These are phyloP conservation scores for Bathynomus jamesi DNA, from an alignment of 1,140 invertebrate genomes.

Conservation along the genomic window DNA sequence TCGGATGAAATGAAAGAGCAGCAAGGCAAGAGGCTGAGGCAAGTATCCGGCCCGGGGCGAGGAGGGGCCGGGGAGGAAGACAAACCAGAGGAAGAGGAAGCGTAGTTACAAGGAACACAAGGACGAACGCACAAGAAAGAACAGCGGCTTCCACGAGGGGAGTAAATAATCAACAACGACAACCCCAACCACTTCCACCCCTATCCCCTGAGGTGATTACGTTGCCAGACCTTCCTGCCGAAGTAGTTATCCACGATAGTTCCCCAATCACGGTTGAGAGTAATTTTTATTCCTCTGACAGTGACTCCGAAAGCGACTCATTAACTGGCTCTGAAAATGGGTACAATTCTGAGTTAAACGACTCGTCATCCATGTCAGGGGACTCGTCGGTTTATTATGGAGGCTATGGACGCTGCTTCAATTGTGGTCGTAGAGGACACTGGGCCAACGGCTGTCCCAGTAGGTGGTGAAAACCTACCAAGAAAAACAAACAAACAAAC, in stretches of 20 bases:
- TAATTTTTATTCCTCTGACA: too few relatives aligned
- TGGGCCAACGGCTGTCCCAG: constrained; percentile 14
- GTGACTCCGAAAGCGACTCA: too few relatives aligned
- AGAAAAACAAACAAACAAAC: too few relatives aligned
- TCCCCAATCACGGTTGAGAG: neutral
- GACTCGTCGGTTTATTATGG: constrained; percentile 23
- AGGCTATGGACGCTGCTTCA: constrained; percentile 27
- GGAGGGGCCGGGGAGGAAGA: too few relatives aligned
- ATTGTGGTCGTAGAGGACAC: constrained; percentile 17
- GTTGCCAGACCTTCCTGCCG: neutral
- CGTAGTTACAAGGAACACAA: too few relatives aligned
- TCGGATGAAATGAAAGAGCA: constrained; percentile 47
- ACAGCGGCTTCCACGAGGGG: neutral
- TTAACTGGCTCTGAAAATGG: neutral
- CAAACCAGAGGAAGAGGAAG: too few relatives aligned
- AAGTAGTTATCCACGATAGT: neutral
- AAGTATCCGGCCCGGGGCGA: too few relatives aligned
- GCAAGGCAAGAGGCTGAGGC: too few relatives aligned
- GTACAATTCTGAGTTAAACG: neutral
- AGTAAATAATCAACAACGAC: neutral
- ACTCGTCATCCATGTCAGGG: constrained; percentile 25
- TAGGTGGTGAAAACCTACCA: too few relatives aligned
- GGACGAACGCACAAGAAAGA: constrained; percentile 48
- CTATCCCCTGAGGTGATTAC: neutral
- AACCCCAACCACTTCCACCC: neutral